phyloP scores from a whole-genome alignment of 2,888 invertebrate genomes.

The Actias luna region DNA sequence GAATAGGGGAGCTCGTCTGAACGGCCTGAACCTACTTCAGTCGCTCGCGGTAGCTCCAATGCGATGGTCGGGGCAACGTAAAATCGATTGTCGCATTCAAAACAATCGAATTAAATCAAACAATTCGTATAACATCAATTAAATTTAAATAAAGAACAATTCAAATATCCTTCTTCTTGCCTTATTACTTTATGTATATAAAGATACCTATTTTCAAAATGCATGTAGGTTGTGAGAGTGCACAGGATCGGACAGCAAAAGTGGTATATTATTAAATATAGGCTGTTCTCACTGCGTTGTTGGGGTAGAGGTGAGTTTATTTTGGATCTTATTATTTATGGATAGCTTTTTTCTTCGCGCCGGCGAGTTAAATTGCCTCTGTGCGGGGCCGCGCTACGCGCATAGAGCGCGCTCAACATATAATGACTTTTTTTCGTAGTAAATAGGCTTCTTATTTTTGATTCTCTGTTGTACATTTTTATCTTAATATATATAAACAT shows the following conservation, averaged over 20 bases:
- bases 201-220: conserved; percentile 35
- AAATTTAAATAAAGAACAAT: conserved; percentile 24
- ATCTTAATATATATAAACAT: neutral
- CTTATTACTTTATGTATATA: neutral
- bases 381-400: neutral
- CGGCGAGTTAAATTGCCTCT: conserved; percentile 13
- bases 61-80: conserved; percentile 14
- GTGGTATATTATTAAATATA: conserved; percentile 41
- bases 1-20: conserved; percentile 45
- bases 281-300: conserved; percentile 20
- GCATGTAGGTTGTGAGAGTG: conserved; percentile 50
- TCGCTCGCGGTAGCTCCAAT: conserved; percentile 60
- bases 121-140: conserved; percentile 28
- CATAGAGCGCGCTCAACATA: neutral
- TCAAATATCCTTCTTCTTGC: neutral
- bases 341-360: conserved; percentile 24
- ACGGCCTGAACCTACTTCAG: conserved; percentile 46
- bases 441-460: neutral
- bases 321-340: conserved; percentile 29
- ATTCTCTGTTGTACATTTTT: neutral
- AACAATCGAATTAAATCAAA: conserved; percentile 42
- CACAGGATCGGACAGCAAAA: conserved; percentile 39
- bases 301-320: conserved; percentile 23
- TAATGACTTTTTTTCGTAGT: conserved; percentile 12
- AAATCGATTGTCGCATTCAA: conserved; percentile 19